Evolutionary conservation across 2,113 vertebrate genomes (phyloP).

Genomic region (Uria aalge): DNA sequence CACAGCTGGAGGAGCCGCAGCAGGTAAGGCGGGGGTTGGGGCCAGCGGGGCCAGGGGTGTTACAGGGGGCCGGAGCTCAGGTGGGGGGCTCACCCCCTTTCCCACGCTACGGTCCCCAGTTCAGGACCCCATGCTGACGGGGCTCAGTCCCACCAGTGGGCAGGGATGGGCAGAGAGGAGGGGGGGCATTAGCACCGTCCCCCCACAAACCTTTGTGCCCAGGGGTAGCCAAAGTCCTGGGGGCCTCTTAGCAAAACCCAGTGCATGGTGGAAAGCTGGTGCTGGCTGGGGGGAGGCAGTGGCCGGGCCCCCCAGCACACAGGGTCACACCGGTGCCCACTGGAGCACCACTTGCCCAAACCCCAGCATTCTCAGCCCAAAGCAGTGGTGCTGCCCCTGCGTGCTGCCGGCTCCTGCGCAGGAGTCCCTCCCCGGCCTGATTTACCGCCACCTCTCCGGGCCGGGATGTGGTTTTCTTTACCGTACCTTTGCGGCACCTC

Average conservation of each 20-base stretch:
- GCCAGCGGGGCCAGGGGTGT: neutral
- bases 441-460: neutral
- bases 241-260: neutral
- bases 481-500: neutral
- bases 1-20: neutral
- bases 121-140: neutral
- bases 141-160: neutral
- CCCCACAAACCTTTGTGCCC: neutral
- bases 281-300: neutral
- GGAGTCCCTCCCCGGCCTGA: neutral
- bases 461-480: neutral
- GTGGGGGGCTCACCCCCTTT: neutral
- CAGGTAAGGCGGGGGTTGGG: neutral
- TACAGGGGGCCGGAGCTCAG: too few species aligned
- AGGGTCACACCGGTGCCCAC: neutral
- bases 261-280: neutral
- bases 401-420: neutral
- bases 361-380: neutral
- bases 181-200: neutral
- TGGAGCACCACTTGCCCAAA: neutral
- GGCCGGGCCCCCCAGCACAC: fast-evolving
- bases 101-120: neutral
- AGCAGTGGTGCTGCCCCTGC: neutral
- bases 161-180: neutral
- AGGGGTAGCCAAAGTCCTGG: neutral